Percentiles rank a stretch among this genome's conserved stretches.
These are phyloP conservation scores for Heliangelus exortis DNA, from an alignment of 2,797 vertebrate genomes.

Conservation along the genomic window DNA sequence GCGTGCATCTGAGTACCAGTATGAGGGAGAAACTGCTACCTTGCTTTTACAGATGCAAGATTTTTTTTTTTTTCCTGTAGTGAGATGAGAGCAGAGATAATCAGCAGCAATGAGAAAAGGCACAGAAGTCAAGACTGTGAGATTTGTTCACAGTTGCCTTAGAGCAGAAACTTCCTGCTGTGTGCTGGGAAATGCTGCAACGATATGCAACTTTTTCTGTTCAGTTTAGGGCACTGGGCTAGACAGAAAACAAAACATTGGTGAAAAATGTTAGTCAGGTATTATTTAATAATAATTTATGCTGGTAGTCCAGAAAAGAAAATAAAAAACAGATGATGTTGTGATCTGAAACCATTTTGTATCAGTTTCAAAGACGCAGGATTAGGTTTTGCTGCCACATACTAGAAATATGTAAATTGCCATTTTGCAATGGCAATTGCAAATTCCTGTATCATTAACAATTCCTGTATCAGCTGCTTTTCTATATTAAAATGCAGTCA, in stretches of 20 bases:
- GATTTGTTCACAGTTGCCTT: neutral
- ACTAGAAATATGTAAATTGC: neutral
- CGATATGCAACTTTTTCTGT: neutral
- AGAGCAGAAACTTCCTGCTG: neutral
- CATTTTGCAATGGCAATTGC: neutral
- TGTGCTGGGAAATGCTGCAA: neutral
- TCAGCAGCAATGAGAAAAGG: neutral
- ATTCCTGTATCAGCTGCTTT: neutral
- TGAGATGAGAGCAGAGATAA: neutral
- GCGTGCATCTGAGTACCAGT: neutral
- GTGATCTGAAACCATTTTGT: neutral
- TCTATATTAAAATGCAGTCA: constrained; percentile 8
- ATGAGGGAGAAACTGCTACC: neutral
- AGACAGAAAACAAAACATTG: neutral
- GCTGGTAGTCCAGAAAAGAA: neutral
- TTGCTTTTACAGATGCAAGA: neutral
- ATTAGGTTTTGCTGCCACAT: neutral
- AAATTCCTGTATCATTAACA: too few relatives aligned
- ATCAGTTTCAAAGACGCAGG: neutral
- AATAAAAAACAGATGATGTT: neutral
- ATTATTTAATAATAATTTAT: neutral
- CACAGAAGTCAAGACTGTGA: neutral
- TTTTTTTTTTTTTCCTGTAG: neutral
- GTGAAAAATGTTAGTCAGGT: neutral
- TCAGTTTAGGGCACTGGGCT: neutral